Base-by-base conservation (phyloP, 2,113 vertebrate genomes). In the Pterocles orientalis region DNA sequence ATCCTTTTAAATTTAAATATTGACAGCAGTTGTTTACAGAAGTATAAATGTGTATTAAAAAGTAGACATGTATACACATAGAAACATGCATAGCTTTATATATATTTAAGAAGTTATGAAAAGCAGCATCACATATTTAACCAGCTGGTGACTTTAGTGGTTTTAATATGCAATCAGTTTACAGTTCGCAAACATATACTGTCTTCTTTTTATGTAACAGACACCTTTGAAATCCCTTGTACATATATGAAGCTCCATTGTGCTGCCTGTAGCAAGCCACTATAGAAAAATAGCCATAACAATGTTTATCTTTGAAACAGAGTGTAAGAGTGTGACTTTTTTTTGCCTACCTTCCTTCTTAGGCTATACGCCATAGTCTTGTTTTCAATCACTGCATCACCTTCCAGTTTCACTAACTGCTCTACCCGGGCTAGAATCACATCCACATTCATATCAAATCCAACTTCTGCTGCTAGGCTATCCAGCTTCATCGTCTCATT, bases 391-490 rank as follows among this genome's bases (percentile, higher is more conserved):
- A 99, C 90, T 3, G 98, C 97, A 6, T 96, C 97, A 80, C 98
- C 97, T 97, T 99, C 99, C 5, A 99, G 97, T 92, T 98, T 98
- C 66, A 98, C 96, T 69, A 99, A 94, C 94, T 99, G 99, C 76
- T 99, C 98, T 24, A 94, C 95, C 2, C 99, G 98, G 60, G 98
- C 98, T 88, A 99, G 94, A 92, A 99, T 97, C 0, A 95, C 96
- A 62, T 99, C 98, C 39, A 98, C 86, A n/a, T 97, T 98, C 99
- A 99, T 99, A 85, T 99, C 98, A 43, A 98, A 98, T 53, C 99
- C 99, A 45, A 99, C 96, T 69, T 99, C 99, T 86, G 96, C 96
- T 73, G 97, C 98, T 66, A 99, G 82, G 18, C 95, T 92, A 36
- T 98, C 98, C 68, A 99, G 88, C 77, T 98, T 99, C 98, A 99